These are phyloP conservation scores for Microplitis mediator DNA, from an alignment of 1,140 invertebrate species.

Conservation along the genomic window DNA sequence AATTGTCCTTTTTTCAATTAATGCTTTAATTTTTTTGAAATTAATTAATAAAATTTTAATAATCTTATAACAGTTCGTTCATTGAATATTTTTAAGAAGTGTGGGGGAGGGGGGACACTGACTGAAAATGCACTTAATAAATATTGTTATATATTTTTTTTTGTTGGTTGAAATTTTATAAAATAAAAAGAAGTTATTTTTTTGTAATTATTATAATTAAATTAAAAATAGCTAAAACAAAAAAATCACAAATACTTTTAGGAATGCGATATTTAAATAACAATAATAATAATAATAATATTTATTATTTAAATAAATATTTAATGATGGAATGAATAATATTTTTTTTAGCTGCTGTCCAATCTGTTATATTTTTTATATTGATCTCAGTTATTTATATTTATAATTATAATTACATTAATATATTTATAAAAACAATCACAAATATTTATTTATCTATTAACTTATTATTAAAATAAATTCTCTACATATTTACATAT, in stretches of 20 bases:
- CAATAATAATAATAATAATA: too few species aligned
- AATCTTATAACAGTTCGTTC: too few species aligned
- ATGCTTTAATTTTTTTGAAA: too few species aligned
- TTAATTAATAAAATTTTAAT: too few species aligned
- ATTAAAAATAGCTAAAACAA: slow-evolving; percentile 36
- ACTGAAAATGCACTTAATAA: too few species aligned
- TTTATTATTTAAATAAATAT: slow-evolving; percentile 10
- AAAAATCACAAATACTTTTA: slow-evolving; percentile 43
- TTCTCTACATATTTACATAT: slow-evolving; percentile 10
- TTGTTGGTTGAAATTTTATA: background rate
- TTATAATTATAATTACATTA: background rate
- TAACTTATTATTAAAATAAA: slow-evolving; percentile 7
- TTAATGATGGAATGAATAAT: slow-evolving; percentile 40
- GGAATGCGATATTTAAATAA: slow-evolving; percentile 41
- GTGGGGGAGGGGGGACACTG: too few species aligned
- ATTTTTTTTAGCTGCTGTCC: slow-evolving; percentile 22
- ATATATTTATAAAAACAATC: slow-evolving; percentile 10
- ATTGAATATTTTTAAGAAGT: too few species aligned
- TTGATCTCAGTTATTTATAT: background rate
- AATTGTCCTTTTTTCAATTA: too few species aligned
- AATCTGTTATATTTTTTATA: slow-evolving; percentile 16
- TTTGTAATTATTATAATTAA: slow-evolving; percentile 39
- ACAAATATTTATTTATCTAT: background rate
- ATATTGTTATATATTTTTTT: too few species aligned
- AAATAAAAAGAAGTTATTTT: slow-evolving; percentile 13